These are phyloP conservation scores for Meiosimyza platycephala DNA, from an alignment of 2,888 invertebrate genomes.

Conservation along the genomic window DNA sequence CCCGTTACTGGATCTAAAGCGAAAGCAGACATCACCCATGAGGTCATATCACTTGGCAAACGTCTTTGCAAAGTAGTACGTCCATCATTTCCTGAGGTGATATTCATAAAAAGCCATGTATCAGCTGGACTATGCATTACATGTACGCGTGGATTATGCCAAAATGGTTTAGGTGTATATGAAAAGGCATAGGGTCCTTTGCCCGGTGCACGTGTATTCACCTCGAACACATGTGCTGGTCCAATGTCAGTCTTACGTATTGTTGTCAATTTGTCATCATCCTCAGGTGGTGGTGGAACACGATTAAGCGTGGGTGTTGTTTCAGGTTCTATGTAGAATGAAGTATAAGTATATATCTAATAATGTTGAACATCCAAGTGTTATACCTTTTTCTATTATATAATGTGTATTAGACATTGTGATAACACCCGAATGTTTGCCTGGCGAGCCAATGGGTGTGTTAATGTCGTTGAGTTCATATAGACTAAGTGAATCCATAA, in stretches of 20 bases:
- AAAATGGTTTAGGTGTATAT: constrained; percentile 83
- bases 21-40: constrained; percentile 87
- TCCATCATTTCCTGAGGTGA: constrained; percentile 78
- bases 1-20: constrained; percentile 82
- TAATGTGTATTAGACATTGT: constrained; percentile 64
- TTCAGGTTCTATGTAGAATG: constrained; percentile 51
- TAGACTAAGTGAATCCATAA: constrained; percentile 59
- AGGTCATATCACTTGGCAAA: constrained; percentile 86
- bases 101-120: constrained; percentile 88
- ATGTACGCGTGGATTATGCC: constrained; percentile 84
- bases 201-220: constrained; percentile 80
- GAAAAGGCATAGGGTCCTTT: constrained; percentile 94
- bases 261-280: constrained; percentile 58
- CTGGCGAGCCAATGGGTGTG: constrained; percentile 58
- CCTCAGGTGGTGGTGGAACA: constrained; percentile 52
- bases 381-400: constrained; percentile 55
- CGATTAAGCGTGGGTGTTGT: constrained; percentile 51
- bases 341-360: neutral
- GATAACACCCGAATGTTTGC: constrained; percentile 63
- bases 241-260: constrained; percentile 67
- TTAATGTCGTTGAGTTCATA: constrained; percentile 60
- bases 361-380: too few relatives aligned
- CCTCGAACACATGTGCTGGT: constrained; percentile 69
- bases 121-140: constrained; percentile 77
- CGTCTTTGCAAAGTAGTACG: constrained; percentile 72